Evolutionary conservation across 2,888 invertebrate species (phyloP).

Genomic region (Lasioglossum figueresi): DNA sequence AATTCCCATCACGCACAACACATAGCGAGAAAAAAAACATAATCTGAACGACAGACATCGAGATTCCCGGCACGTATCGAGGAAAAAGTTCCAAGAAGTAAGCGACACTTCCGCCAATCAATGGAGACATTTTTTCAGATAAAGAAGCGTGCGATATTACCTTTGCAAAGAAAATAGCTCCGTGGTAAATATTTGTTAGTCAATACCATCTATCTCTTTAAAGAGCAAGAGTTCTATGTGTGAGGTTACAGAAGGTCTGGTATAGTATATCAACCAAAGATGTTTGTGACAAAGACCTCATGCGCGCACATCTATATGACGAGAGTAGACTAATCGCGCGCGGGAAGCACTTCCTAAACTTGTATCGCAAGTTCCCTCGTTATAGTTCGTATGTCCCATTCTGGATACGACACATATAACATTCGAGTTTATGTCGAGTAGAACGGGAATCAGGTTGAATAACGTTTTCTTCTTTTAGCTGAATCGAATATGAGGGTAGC

Average conservation of each 20-base stretch:
- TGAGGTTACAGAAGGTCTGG: no score
- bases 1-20: not conserved
- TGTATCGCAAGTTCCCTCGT: conserved; percentile 6
- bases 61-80: conserved; percentile 25
- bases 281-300: not conserved
- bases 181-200: not conserved
- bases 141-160: not conserved
- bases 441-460: not conserved
- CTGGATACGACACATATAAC: not conserved
- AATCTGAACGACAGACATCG: not conserved
- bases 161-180: not conserved
- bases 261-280: no score
- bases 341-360: conserved; percentile 16
- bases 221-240: not conserved
- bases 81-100: conserved; percentile 14
- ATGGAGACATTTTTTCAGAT: conserved; percentile 27
- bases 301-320: not conserved
- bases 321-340: conserved; percentile 28
- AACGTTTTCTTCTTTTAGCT: not conserved
- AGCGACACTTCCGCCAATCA: conserved; percentile 21
- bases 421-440: not conserved
- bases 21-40: not conserved
- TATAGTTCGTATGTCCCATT: not conserved
- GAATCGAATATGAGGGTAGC: not conserved
- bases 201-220: not conserved